phyloP scores from a whole-genome alignment of 2,888 invertebrate genomes.

The Dusona sp. region DNA sequence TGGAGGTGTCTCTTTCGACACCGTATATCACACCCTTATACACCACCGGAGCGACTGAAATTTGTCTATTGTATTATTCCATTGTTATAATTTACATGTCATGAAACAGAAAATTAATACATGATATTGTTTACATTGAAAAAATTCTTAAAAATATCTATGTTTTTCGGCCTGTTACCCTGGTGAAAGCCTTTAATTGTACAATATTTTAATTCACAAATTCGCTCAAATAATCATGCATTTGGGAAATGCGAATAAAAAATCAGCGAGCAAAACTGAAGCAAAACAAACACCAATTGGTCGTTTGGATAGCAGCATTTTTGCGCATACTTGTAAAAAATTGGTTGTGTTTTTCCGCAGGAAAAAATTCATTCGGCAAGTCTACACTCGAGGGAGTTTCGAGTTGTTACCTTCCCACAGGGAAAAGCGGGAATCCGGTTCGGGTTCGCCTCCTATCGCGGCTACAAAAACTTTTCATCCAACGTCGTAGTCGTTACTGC shows the following conservation, averaged over 20 bases:
- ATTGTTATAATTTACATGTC: too few species aligned
- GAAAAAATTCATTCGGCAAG: slow-evolving; percentile 28
- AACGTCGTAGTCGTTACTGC: slow-evolving; percentile 47
- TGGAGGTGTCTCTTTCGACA: too few species aligned
- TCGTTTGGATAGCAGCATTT: slow-evolving; percentile 13
- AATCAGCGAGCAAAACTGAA: not conserved
- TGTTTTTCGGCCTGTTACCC: too few species aligned
- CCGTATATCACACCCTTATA: too few species aligned
- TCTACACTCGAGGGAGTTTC: slow-evolving; percentile 35
- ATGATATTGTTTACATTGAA: too few species aligned
- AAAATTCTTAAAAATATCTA: too few species aligned
- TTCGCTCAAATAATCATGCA: not conserved
- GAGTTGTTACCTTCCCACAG: slow-evolving; percentile 5
- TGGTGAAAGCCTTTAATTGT: too few species aligned
- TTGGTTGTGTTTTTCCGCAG: slow-evolving; percentile 10
- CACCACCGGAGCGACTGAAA: too few species aligned
- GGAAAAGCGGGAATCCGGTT: slow-evolving; percentile 29
- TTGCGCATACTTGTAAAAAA: slow-evolving; percentile 21
- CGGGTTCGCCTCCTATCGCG: slow-evolving; percentile 48
- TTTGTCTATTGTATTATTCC: too few species aligned
- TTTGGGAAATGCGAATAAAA: not conserved
- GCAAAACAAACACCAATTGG: not conserved
- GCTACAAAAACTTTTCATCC: slow-evolving; percentile 62
- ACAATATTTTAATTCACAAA: not conserved
- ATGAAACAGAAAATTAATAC: too few species aligned